These are phyloP conservation scores for Ceratina calcarata DNA, from an alignment of 1,140 invertebrate species.

Conservation along the genomic window DNA sequence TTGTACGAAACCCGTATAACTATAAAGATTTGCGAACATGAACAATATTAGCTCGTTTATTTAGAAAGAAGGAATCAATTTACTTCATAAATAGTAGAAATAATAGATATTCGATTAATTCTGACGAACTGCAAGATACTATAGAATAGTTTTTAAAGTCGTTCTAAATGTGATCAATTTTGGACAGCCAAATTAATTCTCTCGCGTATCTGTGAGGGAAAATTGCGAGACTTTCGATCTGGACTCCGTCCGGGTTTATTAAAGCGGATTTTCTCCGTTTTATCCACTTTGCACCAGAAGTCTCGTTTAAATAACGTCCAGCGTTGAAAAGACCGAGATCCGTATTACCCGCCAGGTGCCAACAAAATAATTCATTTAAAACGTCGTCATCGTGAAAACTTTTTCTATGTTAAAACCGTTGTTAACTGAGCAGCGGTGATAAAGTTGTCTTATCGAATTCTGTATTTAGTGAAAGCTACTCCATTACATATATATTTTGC, in stretches of 20 bases:
- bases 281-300: neutral
- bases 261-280: slow-evolving; percentile 1
- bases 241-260: neutral
- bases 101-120: too few relatives aligned
- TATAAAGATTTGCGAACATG: too few relatives aligned
- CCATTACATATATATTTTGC: neutral
- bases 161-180: neutral
- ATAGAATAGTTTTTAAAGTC: neutral
- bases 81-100: too few relatives aligned
- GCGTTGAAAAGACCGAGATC: neutral
- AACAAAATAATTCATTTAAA: neutral
- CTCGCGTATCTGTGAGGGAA: too few relatives aligned
- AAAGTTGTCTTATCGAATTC: too few relatives aligned
- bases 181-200: neutral
- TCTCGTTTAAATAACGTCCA: neutral
- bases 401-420: neutral
- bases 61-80: too few relatives aligned
- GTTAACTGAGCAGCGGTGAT: neutral
- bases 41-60: too few relatives aligned
- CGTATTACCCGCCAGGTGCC: too few relatives aligned
- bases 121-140: too few relatives aligned
- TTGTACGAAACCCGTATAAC: too few relatives aligned
- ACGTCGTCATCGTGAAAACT: neutral
- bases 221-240: neutral
- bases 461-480: too few relatives aligned